Base-by-base conservation (phyloP, 2,797 vertebrate genomes). In the Cossypha caffra region DNA sequence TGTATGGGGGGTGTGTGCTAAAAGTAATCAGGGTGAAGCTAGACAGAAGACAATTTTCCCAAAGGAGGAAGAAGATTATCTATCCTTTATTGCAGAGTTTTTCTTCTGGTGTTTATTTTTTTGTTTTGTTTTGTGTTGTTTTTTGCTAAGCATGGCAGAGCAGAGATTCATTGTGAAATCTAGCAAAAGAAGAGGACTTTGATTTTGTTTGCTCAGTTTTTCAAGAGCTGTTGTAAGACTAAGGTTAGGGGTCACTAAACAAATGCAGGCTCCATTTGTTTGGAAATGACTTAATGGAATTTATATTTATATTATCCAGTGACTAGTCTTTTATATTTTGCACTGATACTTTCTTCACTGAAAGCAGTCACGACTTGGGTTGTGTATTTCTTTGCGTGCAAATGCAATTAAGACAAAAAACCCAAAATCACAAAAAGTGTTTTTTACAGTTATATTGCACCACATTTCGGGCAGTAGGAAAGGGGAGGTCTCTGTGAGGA, bases 201-300 rank as follows among this genome's bases (percentile, higher is more conserved):
- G 14, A 35, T 73, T 90, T 88, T 88, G 29, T 79, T 73, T 86
- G 20, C n/a, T 87, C 12, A 31, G 11, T 88, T 52, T 78, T 52
- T 87, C 52, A 45, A 81, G 79, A 88, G 40, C 33, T 77, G 28
- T 81, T 95, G 33, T 82, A 74, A 86, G 54, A 64, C 23, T 37
- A 45, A 83, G 31, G 52, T 48, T 82, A 87, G n/a, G 84, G 67
- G 40, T 51, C 77, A 64, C 55, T 47, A 73, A 74, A 71, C 19
- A 95, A 87, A 88, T 24, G 13, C 38, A 55, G 42, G 9, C 24
- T 82, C 24, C 42, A 64, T 86, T 85, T 84, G 25, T 77, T 94
- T 90, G 43, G 45, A 76, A 74, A 71, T 40, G 2, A 37, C 35
- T 62, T 83, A 55, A 59, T 13, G 19, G 6, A 29, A 62, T 29